Evolutionary conservation across 2,113 vertebrate species (phyloP).

Genomic region (Hystrix brachyura): DNA sequence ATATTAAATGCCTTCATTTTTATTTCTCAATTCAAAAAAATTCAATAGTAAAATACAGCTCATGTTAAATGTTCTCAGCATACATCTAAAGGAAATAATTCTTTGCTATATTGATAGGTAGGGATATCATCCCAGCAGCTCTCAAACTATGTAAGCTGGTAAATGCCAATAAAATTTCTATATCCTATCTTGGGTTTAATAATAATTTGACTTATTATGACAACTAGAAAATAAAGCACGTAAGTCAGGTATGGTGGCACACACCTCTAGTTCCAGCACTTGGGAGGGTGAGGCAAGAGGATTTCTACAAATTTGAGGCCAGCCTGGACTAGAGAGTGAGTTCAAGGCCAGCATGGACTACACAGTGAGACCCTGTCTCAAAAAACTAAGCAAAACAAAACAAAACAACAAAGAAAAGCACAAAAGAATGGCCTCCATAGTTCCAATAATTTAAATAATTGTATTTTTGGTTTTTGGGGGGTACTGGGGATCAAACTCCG

Average conservation of each 20-base stretch:
- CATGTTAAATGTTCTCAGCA: slow-evolving; percentile 28
- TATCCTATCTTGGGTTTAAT: slow-evolving; percentile 39
- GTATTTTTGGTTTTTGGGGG: no score
- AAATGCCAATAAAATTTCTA: not conserved
- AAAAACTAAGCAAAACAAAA: no score
- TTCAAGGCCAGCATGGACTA: no score
- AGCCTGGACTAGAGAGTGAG: no score
- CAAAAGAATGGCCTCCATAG: not conserved
- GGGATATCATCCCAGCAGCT: not conserved
- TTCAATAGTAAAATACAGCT: slow-evolving; percentile 48
- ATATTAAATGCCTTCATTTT: slow-evolving; percentile 57
- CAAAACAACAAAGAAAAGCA: no score
- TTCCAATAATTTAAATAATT: not conserved
- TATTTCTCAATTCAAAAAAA: slow-evolving; percentile 18
- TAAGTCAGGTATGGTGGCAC: not conserved
- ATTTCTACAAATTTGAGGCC: no score
- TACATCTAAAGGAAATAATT: not conserved
- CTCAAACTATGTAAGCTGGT: not conserved
- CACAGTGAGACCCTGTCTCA: no score
- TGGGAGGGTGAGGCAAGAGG: no score
- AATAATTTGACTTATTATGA: slow-evolving; percentile 6
- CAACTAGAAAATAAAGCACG: slow-evolving; percentile 48
- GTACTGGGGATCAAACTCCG: no score
- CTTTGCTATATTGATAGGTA: not conserved
- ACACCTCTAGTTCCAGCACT: no score